A percentile compares a stretch with the other conserved stretches of the same genome.
These are phyloP conservation scores for Meloidogyne floridensis DNA, from an alignment of 1,140 invertebrate genomes.

Conservation along the genomic window DNA sequence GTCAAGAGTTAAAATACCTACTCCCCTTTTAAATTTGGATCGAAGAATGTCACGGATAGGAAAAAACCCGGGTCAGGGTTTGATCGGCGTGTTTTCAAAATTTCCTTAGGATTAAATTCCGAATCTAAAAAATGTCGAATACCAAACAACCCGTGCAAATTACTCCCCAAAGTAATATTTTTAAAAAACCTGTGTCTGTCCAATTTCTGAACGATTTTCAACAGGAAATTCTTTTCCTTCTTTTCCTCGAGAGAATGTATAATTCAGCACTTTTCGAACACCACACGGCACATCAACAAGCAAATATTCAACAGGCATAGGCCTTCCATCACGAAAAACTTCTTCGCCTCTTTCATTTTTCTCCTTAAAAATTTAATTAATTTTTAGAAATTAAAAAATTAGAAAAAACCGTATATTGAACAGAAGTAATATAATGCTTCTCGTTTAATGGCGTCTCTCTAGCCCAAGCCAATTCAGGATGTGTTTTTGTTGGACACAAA, in stretches of 20 bases:
- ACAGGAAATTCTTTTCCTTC: constrained; percentile 48
- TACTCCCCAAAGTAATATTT: no score
- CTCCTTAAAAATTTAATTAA: constrained; percentile 72
- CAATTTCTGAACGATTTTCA: constrained; percentile 55
- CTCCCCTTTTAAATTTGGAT: no score
- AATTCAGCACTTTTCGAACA: constrained; percentile 73
- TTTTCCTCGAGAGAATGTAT: constrained; percentile 30
- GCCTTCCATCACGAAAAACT: constrained; percentile 85
- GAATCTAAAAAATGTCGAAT: no score
- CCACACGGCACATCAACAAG: constrained; percentile 92
- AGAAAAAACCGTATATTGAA: constrained; percentile 87
- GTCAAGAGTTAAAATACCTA: no score
- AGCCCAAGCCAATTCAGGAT: constrained; percentile 91
- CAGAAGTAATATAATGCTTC: constrained; percentile 96
- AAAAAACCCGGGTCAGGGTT: no score
- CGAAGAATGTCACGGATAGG: no score
- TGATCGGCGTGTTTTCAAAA: no score
- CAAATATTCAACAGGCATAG: constrained; percentile 94
- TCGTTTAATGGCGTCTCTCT: constrained; percentile 79
- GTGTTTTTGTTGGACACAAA: constrained; percentile 94
- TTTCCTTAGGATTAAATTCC: no score
- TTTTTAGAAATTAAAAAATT: background rate
- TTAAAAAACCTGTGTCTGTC: constrained; percentile 48
- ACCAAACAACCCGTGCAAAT: no score
- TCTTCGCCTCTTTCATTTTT: constrained; percentile 97